Percentiles rank a stretch among this genome's conserved stretches.
These are phyloP conservation scores for Microdon myrmicae DNA, from an alignment of 2,888 invertebrate species.

Conservation along the genomic window DNA sequence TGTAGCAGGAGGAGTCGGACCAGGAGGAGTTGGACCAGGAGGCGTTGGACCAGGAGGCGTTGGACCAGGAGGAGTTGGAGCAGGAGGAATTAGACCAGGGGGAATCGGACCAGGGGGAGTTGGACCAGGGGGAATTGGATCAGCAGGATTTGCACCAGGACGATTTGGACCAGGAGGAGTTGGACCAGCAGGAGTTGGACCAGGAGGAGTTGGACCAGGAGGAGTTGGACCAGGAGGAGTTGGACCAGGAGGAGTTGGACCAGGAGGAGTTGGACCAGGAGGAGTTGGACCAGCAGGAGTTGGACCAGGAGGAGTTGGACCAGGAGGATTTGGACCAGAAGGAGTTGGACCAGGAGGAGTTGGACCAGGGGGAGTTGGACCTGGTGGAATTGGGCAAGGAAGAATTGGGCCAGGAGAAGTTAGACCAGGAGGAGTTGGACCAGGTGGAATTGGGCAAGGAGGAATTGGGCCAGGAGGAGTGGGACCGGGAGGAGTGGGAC, in stretches of 20 bases:
- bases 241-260: slow-evolving; percentile 3
- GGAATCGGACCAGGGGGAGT: slow-evolving; percentile 10
- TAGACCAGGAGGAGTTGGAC: slow-evolving; percentile 17
- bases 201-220: slow-evolving; percentile 5
- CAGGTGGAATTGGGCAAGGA: slow-evolving; percentile 5
- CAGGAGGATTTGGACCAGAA: slow-evolving; percentile 5
- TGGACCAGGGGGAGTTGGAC: slow-evolving; percentile 26
- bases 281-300: not conserved
- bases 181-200: slow-evolving; percentile 12
- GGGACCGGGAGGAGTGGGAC: slow-evolving; percentile 1
- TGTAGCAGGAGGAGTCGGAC: slow-evolving; percentile 57
- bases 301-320: slow-evolving; percentile 11
- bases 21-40: slow-evolving; percentile 11
- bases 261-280: slow-evolving; percentile 16
- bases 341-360: slow-evolving; percentile 19
- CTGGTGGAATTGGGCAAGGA: slow-evolving; percentile 15
- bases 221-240: slow-evolving; percentile 2
- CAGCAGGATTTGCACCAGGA: not conserved
- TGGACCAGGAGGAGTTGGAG: slow-evolving; percentile 3
- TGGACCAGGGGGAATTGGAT: slow-evolving; percentile 1
- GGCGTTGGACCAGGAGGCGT: slow-evolving; percentile 16
- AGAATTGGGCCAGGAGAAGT: slow-evolving; percentile 13
- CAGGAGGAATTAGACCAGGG: slow-evolving; percentile 6
- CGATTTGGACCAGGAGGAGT: slow-evolving; percentile 1
- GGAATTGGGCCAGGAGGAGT: slow-evolving; percentile 6